Evolutionary conservation across 2,888 invertebrate species (phyloP), one percentile per base, ranked within the genome.

Genomic region (Euzetes globulus): DNA sequence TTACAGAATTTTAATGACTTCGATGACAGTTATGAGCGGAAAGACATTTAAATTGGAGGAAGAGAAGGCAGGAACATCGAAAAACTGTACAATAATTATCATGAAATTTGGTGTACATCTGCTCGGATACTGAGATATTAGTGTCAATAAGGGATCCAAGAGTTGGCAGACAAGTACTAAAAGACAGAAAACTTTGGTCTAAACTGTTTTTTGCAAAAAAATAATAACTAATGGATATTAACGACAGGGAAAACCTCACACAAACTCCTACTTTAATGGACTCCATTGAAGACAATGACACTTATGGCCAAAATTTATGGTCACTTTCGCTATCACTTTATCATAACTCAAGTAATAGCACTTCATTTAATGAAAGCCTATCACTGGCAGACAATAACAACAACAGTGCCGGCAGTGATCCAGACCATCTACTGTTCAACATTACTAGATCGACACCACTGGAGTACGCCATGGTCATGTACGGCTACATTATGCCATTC

Each of bases 401-500:
- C 22, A 22, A 19, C 11, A 25, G 11, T 6, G 22, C 5, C 11
- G 55, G 13, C 2, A 11, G 3, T 13, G 11, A 55, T 55, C 22
- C 25, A 13, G 55, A 55, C 19, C 25, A 19, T 3, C 7, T 55
- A 13, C 22, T 73, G 25, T 45, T 79, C 33, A 79, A 79, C 55
- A 75, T 79, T 3, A 78, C 79, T 0, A 45, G 75, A 19, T 76
- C 78, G 33, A 75, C 75, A 7, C 89, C 88, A 0, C 86, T 89
- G 75, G 84, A 85, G 73, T 82, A 88, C 82, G 89, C 89, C 0
- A 85, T 88, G 76, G 88, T 90, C 33, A 86, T 91, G 83, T 89
- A 89, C 82, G 90, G 90, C 78, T 88, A 90, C 84, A 86, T 90
- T 78, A 89, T 92, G 81, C 94, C 95, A 0, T 88, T 93, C 80